phyloP scores from a whole-genome alignment of 2,888 invertebrate species.

The Pherbina coryleti region DNA sequence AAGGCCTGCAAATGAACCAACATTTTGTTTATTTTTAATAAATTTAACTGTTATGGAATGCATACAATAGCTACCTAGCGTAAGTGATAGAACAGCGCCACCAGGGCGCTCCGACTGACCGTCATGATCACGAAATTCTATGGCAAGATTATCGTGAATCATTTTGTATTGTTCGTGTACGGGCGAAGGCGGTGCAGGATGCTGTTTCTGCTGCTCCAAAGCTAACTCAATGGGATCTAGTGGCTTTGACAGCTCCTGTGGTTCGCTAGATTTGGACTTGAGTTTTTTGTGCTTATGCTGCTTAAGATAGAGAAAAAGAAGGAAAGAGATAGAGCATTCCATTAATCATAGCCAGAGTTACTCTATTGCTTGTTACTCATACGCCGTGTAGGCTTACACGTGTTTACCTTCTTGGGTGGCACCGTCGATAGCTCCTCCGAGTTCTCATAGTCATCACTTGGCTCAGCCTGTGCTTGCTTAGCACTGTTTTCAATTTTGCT shows the following conservation, averaged over 20 bases:
- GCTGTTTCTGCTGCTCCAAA: conserved; percentile 54
- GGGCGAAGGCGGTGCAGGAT: conserved; percentile 48
- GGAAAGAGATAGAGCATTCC: neutral
- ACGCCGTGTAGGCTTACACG: neutral
- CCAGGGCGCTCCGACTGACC: conserved; percentile 79
- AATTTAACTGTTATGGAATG: neutral
- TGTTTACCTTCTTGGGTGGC: conserved; percentile 60
- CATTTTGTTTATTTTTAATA: neutral
- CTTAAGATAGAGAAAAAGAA: conserved; percentile 49
- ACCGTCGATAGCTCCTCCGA: conserved; percentile 64
- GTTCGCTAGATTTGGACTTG: conserved; percentile 52
- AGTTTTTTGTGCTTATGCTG: conserved; percentile 63
- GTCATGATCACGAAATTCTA: conserved; percentile 72
- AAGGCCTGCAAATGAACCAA: conserved; percentile 64
- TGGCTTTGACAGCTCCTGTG: conserved; percentile 40
- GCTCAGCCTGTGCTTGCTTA: conserved; percentile 24
- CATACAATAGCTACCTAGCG: conserved; percentile 73
- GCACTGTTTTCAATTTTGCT: neutral
- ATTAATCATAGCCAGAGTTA: neutral
- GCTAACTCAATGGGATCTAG: conserved; percentile 56
- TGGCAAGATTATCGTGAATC: conserved; percentile 66
- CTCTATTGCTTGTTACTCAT: neutral
- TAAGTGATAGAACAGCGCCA: conserved; percentile 84
- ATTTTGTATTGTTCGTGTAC: conserved; percentile 68
- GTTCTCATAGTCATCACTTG: conserved; percentile 59